phyloP scores from a whole-genome alignment of 2,113 vertebrate species.

The Leuciscus idus region DNA sequence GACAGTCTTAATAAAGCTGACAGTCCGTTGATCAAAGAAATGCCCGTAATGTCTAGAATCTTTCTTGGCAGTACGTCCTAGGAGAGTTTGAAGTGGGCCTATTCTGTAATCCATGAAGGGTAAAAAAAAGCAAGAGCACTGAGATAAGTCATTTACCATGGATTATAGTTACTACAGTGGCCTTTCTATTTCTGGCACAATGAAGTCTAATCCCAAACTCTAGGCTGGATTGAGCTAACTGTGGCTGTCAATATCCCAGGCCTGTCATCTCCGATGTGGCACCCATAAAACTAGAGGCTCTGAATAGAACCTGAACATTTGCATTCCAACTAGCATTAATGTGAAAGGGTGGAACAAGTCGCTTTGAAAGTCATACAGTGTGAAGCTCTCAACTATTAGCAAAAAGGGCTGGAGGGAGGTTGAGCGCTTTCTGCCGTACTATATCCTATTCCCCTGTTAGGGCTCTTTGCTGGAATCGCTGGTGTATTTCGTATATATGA shows the following conservation, averaged over 20 bases:
- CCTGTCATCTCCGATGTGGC: conserved; percentile 53
- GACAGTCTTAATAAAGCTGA: neutral
- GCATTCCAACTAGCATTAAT: conserved; percentile 78
- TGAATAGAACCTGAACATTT: conserved; percentile 73
- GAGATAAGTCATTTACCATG: conserved; percentile 37
- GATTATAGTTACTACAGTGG: conserved; percentile 64
- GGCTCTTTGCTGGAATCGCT: conserved; percentile 68
- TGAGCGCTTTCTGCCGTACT: conserved; percentile 43
- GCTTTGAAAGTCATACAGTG: conserved; percentile 77
- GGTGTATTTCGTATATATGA: conserved; percentile 75
- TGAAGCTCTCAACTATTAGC: conserved; percentile 63
- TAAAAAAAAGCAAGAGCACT: conserved; percentile 39
- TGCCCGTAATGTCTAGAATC: neutral
- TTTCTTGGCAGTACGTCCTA: conserved; percentile 17
- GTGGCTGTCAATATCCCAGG: conserved; percentile 63
- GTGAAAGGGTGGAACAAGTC: conserved; percentile 76
- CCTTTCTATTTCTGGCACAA: conserved; percentile 61
- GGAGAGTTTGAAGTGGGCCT: conserved; percentile 7
- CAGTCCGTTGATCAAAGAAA: neutral
- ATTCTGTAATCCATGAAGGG: conserved; percentile 28
- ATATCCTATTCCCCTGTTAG: conserved; percentile 64
- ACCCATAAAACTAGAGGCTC: conserved; percentile 68
- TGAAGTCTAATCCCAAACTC: conserved; percentile 62
- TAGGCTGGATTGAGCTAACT: conserved; percentile 59
- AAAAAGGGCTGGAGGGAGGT: conserved; percentile 39